phyloP scores from a whole-genome alignment of 2,797 vertebrate genomes.

The Dicrostonyx torquatus region DNA sequence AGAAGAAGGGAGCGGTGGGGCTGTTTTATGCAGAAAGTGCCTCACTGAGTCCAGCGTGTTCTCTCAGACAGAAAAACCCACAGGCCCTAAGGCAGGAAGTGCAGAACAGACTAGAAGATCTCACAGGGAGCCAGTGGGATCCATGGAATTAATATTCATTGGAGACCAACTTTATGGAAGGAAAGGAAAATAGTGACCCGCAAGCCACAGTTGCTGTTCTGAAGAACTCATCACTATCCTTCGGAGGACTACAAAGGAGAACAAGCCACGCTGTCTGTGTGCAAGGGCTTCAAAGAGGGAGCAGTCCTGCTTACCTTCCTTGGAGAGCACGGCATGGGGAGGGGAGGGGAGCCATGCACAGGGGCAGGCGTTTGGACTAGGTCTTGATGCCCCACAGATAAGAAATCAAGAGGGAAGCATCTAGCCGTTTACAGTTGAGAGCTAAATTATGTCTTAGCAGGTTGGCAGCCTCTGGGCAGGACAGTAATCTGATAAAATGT shows the following conservation, averaged over 20 bases:
- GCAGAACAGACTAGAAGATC: background rate
- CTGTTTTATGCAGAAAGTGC: background rate
- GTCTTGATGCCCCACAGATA: background rate
- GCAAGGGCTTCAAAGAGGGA: background rate
- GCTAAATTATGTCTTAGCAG: constrained; percentile 32
- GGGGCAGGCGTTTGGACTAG: background rate
- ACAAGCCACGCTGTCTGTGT: accelerated
- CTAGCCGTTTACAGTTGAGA: background rate
- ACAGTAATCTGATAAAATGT: constrained; percentile 45
- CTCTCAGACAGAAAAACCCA: constrained; percentile 5
- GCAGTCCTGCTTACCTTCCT: background rate
- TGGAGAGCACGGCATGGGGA: accelerated
- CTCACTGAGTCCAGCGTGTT: background rate
- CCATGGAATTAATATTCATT: constrained; percentile 35
- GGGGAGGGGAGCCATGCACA: background rate
- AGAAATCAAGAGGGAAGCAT: constrained; percentile 32
- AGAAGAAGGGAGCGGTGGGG: accelerated
- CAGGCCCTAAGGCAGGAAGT: background rate
- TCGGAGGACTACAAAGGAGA: background rate
- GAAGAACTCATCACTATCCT: background rate
- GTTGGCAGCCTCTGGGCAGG: constrained; percentile 28
- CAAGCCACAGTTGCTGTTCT: background rate
- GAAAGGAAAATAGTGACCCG: background rate
- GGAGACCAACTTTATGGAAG: background rate
- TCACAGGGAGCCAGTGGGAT: background rate